These are phyloP conservation scores for Cygnus olor DNA, from an alignment of 2,797 vertebrate genomes.

Conservation along the genomic window DNA sequence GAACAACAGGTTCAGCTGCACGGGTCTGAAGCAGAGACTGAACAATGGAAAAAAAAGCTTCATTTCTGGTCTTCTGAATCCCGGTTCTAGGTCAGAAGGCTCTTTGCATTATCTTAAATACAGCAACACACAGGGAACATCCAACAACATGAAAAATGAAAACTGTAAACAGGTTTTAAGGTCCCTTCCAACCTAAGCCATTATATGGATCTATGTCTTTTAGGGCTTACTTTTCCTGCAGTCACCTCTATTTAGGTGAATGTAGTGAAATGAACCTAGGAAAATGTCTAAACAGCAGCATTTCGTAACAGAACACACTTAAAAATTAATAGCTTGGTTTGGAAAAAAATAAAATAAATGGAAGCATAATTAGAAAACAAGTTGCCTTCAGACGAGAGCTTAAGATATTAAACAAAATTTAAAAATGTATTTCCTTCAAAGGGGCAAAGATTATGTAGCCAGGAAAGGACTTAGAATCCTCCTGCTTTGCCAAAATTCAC, in stretches of 20 bases:
- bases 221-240: too few species aligned
- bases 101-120: not conserved
- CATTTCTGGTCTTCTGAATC: not conserved
- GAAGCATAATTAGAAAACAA: not conserved
- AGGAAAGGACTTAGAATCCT: not conserved
- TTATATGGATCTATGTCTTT: too few species aligned
- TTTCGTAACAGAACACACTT: not conserved
- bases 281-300: too few species aligned
- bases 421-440: not conserved
- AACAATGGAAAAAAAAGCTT: not conserved
- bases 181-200: too few species aligned
- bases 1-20: not conserved
- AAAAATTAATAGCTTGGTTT: not conserved
- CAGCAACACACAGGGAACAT: not conserved
- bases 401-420: not conserved
- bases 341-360: not conserved
- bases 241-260: not conserved
- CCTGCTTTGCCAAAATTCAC: not conserved
- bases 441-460: not conserved
- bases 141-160: rapidly evolving
- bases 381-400: not conserved
- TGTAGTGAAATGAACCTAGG: not conserved
- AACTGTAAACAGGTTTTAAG: rapidly evolving
- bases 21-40: rapidly evolving
- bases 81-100: not conserved